Conservation (phyloP, 2,113 vertebrate genomes). For the Bufo bufo region DNA sequence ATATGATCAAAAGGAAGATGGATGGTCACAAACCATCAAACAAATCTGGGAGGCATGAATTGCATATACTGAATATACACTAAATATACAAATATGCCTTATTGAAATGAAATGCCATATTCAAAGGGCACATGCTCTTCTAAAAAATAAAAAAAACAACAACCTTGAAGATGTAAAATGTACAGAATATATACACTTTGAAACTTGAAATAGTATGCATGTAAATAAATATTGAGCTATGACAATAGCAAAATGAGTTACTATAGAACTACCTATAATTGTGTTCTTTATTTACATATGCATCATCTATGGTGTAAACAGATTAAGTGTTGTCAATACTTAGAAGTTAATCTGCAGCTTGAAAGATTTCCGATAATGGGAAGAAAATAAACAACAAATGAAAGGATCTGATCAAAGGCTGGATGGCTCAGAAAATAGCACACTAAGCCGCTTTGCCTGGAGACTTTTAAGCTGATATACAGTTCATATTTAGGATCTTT, state of each 20-base stretch:
- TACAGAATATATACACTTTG: no score
- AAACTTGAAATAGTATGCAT: neutral
- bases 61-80: no score
- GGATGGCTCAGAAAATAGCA: constrained; percentile 20
- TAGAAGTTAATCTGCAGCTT: constrained; percentile 38
- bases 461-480: constrained; percentile 31
- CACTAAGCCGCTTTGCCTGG: constrained; percentile 34
- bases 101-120: no score
- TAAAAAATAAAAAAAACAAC: no score
- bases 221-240: neutral
- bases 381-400: constrained; percentile 49
- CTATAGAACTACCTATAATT: neutral
- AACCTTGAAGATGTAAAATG: no score
- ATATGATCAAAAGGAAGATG: no score
- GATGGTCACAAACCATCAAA: no score
- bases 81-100: no score
- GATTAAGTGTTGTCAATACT: constrained; percentile 33
- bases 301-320: constrained; percentile 38
- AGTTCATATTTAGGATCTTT: constrained; percentile 36
- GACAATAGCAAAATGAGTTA: neutral
- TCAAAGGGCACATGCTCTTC: no score
- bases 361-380: constrained; percentile 46
- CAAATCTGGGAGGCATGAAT: no score
- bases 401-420: constrained; percentile 36
- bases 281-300: constrained; percentile 30